phyloP scores from a whole-genome alignment of 2,113 vertebrate genomes.

The Stigmatopora argus region DNA sequence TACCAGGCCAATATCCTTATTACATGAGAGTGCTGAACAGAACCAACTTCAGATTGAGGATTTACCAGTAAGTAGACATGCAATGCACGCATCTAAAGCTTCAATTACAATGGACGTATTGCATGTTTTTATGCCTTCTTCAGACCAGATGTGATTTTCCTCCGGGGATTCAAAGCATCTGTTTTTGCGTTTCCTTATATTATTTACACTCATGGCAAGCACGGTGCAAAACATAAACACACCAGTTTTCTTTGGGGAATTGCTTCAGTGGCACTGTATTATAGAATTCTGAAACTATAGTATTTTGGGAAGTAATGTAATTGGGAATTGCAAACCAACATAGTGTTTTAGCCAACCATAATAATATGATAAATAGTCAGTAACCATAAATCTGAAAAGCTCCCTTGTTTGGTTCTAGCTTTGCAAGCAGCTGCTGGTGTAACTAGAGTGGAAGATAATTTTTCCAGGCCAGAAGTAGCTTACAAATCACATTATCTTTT shows the following conservation, averaged over 20 bases:
- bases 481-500: background rate
- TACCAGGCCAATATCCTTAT: background rate
- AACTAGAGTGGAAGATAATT: background rate
- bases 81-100: background rate
- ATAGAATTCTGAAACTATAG: conserved; percentile 1
- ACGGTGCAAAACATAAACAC: conserved; percentile 12
- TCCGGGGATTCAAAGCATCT: conserved; percentile 19
- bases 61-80: background rate
- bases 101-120: background rate
- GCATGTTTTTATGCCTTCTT: background rate
- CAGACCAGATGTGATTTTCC: conserved; percentile 19
- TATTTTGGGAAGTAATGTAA: background rate
- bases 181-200: conserved; percentile 13
- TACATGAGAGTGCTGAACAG: background rate
- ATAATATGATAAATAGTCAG: background rate
- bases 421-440: background rate
- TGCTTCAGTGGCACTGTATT: conserved; percentile 3
- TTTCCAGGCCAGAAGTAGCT: conserved; percentile 1
- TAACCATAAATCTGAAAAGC: background rate
- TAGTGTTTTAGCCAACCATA: background rate
- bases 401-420: background rate
- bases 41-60: background rate
- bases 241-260: conserved; percentile 14
- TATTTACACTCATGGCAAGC: conserved; percentile 10
- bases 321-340: too few relatives aligned